Evolutionary conservation across 2,888 invertebrate genomes (phyloP).

Genomic region (Lutraria lutraria): DNA sequence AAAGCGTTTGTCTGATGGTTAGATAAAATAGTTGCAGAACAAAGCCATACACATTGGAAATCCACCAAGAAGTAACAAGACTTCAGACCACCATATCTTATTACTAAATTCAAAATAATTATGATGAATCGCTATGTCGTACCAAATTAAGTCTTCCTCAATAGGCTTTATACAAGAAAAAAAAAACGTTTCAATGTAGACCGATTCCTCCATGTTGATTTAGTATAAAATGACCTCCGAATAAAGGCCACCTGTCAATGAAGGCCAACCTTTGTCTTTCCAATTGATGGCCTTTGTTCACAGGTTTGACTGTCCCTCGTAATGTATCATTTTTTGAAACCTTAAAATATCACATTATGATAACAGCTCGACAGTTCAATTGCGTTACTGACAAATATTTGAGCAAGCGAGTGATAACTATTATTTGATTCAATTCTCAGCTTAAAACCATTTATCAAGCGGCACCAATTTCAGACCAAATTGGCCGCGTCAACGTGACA

Average conservation of each 20-base stretch:
- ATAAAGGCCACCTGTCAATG: too few species aligned
- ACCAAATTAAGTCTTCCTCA: background rate
- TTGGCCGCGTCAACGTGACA: constrained; percentile 9
- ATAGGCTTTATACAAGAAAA: background rate
- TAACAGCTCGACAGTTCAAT: background rate
- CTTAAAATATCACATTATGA: background rate
- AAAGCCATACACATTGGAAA: background rate
- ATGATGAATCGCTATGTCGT: background rate
- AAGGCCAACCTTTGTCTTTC: too few species aligned
- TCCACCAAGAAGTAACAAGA: background rate
- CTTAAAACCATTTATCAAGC: constrained; percentile 10
- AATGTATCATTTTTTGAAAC: background rate
- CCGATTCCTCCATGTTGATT: background rate
- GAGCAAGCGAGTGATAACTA: background rate
- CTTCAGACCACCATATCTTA: background rate
- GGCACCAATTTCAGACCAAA: constrained; percentile 21
- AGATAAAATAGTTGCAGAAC: background rate
- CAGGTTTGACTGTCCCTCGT: too few species aligned
- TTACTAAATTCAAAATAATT: background rate
- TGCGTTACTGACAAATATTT: background rate
- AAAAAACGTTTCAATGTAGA: background rate
- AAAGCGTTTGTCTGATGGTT: too few species aligned
- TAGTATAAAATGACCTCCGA: too few species aligned
- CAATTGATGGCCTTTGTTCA: too few species aligned
- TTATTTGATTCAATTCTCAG: background rate